Evolutionary conservation across 2,888 invertebrate species (phyloP).

Genomic region (Isoperla grammatica): DNA sequence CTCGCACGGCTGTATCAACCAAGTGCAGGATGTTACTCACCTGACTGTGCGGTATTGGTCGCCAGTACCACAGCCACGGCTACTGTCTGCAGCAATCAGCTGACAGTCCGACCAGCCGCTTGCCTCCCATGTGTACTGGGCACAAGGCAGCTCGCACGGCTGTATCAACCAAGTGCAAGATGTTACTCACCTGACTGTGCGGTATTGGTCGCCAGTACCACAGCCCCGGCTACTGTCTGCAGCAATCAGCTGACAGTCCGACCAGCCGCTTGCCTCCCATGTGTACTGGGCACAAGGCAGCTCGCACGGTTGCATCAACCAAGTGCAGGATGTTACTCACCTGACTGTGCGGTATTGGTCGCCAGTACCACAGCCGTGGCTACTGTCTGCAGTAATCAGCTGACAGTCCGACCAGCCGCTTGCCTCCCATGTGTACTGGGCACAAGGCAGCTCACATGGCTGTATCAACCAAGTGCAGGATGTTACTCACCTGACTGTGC

Average conservation of each 20-base stretch:
- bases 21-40: no score
- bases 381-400: constrained; percentile 37
- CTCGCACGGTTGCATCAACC: constrained; percentile 40
- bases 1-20: constrained; percentile 40
- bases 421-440: constrained; percentile 44
- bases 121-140: constrained; percentile 44
- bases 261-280: constrained; percentile 47
- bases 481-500: no score
- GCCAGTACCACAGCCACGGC: constrained; percentile 41
- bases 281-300: constrained; percentile 43
- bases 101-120: constrained; percentile 46
- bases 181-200: constrained; percentile 42
- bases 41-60: constrained; percentile 42
- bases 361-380: constrained; percentile 41
- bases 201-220: constrained; percentile 42
- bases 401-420: constrained; percentile 46
- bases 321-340: no score
- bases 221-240: constrained; percentile 39
- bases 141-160: constrained; percentile 42
- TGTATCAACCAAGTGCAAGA: no score
- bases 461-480: no score
- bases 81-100: constrained; percentile 37
- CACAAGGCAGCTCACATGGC: constrained; percentile 42
- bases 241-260: constrained; percentile 42
- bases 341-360: constrained; percentile 42